Percentiles rank a stretch among this genome's conserved stretches.
Evolutionary conservation across 2,888 invertebrate species (phyloP).

Genomic region (Smittia aterrima): DNA sequence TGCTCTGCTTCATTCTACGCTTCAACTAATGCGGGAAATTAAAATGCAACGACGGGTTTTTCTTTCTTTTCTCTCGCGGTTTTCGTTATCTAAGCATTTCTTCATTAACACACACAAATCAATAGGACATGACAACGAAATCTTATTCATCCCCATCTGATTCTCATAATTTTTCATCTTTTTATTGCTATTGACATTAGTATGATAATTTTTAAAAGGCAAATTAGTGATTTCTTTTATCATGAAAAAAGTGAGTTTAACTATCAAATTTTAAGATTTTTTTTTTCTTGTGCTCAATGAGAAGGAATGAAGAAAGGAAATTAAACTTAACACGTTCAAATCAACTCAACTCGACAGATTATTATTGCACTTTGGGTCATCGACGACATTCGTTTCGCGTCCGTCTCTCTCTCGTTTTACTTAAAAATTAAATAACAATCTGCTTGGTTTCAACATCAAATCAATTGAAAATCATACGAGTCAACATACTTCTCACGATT

Average conservation of each 20-base stretch:
- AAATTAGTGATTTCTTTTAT: slow-evolving; percentile 13
- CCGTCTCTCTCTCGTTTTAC: neutral
- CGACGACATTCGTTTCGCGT: neutral
- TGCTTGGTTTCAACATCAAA: neutral
- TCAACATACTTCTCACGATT: neutral
- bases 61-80: neutral
- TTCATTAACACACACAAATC: neutral
- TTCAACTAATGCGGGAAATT: slow-evolving; percentile 9
- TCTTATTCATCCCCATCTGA: neutral
- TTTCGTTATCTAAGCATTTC: slow-evolving; percentile 9
- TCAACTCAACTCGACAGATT: slow-evolving; percentile 10
- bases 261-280: neutral
- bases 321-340: slow-evolving; percentile 14
- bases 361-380: neutral
- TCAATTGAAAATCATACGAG: neutral
- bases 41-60: neutral
- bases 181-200: slow-evolving; percentile 11
- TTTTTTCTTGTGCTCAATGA: neutral
- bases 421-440: slow-evolving; percentile 30
- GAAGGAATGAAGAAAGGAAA: neutral
- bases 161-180: neutral
- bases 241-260: neutral
- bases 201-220: slow-evolving; percentile 19
- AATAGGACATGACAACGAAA: slow-evolving; percentile 7
- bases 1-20: slow-evolving; percentile 8